Percentiles rank a stretch among this genome's conserved stretches.
Conservation (phyloP, 2,888 invertebrate genomes). For the Lycaena phlaeas region DNA sequence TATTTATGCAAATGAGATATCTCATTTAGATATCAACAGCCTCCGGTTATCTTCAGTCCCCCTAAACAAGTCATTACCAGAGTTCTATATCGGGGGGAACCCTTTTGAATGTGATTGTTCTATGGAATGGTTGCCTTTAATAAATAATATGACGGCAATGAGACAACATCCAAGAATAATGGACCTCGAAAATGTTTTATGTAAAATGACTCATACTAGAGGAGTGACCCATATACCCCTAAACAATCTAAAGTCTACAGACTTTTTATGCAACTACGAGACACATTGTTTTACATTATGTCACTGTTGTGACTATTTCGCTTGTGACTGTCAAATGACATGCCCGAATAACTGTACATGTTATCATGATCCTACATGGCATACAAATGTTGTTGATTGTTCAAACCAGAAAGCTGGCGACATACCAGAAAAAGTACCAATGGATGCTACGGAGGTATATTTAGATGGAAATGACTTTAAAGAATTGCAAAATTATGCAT, state of each 20-base stretch:
- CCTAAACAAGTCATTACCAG: slow-evolving; percentile 83
- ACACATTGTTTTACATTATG: slow-evolving; percentile 94
- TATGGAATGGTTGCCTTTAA: slow-evolving; percentile 94
- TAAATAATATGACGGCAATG: slow-evolving; percentile 87
- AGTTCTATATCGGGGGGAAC: slow-evolving; percentile 94
- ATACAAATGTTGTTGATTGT: slow-evolving; percentile 93
- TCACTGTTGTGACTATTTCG: slow-evolving; percentile 96
- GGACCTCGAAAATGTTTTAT: slow-evolving; percentile 90
- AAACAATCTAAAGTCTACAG: slow-evolving; percentile 81
- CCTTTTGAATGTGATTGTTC: slow-evolving; percentile 96
- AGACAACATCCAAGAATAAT: slow-evolving; percentile 90
- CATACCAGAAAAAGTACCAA: slow-evolving; percentile 90
- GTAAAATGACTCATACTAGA: slow-evolving; percentile 87
- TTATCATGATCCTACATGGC: slow-evolving; percentile 95
- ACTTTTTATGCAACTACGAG: slow-evolving; percentile 92
- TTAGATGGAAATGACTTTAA: slow-evolving; percentile 92
- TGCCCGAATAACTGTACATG: slow-evolving; percentile 95
- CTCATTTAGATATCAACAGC: slow-evolving; percentile 87
- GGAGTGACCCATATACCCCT: slow-evolving; percentile 85
- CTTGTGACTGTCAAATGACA: slow-evolving; percentile 97
- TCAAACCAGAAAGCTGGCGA: slow-evolving; percentile 82
- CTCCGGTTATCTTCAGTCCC: slow-evolving; percentile 83
- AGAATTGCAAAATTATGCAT: slow-evolving; percentile 88
- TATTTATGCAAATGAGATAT: slow-evolving; percentile 90
- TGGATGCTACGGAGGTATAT: slow-evolving; percentile 95